Base-by-base conservation (phyloP, 2,888 invertebrate genomes). In the Spisula solida region DNA sequence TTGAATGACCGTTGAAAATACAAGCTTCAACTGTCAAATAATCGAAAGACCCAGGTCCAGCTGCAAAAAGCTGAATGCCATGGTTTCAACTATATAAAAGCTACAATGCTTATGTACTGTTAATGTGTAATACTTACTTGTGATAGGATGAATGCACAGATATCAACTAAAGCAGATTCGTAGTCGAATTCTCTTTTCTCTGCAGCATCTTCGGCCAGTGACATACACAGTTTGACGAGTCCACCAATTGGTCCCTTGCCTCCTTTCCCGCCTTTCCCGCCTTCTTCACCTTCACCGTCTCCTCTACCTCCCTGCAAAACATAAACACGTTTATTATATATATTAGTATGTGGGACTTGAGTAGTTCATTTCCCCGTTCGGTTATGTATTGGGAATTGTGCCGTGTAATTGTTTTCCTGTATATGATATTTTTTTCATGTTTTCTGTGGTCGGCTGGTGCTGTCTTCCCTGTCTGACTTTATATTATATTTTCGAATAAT, bases 171-270 rank as follows among this genome's bases (percentile, higher is more conserved):
- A 70, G 70, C 70, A 70, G 29, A n/a, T 25, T 70, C 70, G 14
- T 25, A 70, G 29, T 70, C 70, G 29, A 70, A 70, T 5, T 70
- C 70, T 29, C 70, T 70, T 16, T 70, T 70, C 70, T 31, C 70
- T 25, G 70, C 29, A 70, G 29, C 70, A 25, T n/a, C 70, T 10
- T 70, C 70, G 25, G 70, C 70, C 29, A 70, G 14, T 29, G 70
- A 25, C 25, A 25, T 0, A 29, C 70, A 70, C 29, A 70, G 70
- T 70, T 70, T 70, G 5, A 70, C 70, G 0, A 70, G 16, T 25
- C 70, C 70, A 25, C 70, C 29, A n/a, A 70, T 70, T 1, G 29
- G 29, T 41, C 41, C 41, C n/a, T n/a, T n/a, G n/a, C n/a, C n/a
- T 2, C 41, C 4, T 5, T 2, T 2, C 2, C 41, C 41, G 8